Evolutionary conservation across 2,888 invertebrate species (phyloP).

Genomic region (Chrysolina haemoptera): DNA sequence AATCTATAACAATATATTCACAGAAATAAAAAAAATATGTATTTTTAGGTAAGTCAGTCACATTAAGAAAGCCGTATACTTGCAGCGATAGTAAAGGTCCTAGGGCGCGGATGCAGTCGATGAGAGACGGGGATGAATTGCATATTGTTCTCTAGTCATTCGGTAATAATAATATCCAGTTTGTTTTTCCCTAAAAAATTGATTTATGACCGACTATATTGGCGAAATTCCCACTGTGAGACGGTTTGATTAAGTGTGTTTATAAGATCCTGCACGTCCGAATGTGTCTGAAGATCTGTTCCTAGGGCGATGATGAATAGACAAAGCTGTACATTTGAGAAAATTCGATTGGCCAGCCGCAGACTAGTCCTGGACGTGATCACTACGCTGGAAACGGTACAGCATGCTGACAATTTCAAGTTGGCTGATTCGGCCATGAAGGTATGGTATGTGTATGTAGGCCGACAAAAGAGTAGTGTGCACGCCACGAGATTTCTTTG

Average conservation of each 20-base stretch:
- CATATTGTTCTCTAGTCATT: no score
- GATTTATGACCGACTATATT: no score
- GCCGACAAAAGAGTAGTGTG: constrained; percentile 18
- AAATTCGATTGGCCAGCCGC: constrained; percentile 12
- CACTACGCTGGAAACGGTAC: constrained; percentile 10
- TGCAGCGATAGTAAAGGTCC: no score
- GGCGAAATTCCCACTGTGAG: no score
- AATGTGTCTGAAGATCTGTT: constrained; percentile 3
- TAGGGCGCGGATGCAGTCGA: no score
- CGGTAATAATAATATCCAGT: no score
- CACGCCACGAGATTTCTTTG: background rate
- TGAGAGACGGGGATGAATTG: no score
- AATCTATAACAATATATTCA: no score
- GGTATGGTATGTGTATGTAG: constrained; percentile 22
- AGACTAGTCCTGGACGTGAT: constrained; percentile 21
- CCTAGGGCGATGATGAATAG: constrained; percentile 7
- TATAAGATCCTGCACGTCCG: background rate
- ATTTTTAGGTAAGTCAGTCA: no score
- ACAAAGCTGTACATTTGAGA: constrained; percentile 2
- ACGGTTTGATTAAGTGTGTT: background rate
- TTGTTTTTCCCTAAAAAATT: no score
- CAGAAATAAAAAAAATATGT: no score
- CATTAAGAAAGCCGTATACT: no score
- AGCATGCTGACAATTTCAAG: constrained; percentile 30
- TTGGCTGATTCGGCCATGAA: constrained; percentile 2